phyloP scores from a whole-genome alignment of 1,140 invertebrate genomes.

The Kradibia gibbosae region DNA sequence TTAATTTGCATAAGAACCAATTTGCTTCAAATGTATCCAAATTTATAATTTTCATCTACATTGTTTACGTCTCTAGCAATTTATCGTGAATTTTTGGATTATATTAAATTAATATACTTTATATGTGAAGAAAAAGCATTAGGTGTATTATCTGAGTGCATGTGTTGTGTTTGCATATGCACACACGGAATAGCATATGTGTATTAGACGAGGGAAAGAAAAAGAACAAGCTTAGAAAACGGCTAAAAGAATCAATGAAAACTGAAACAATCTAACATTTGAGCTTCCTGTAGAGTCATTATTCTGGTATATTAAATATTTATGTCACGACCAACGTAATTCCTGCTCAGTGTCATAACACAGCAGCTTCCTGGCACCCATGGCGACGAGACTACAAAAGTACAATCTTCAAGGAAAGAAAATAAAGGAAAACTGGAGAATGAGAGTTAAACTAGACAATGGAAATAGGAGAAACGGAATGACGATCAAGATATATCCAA shows the following conservation, averaged over 20 bases:
- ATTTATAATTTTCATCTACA: background rate
- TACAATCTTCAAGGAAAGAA: constrained; percentile 10
- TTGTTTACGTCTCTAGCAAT: background rate
- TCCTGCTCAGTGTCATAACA: constrained; percentile 46
- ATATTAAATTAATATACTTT: constrained; percentile 36
- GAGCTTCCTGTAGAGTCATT: background rate
- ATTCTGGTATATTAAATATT: constrained; percentile 49
- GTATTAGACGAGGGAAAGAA: background rate
- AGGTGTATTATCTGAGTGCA: too few relatives aligned
- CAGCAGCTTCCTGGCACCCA: constrained; percentile 38
- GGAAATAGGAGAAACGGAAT: background rate
- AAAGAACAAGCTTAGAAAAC: background rate
- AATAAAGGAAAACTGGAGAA: background rate
- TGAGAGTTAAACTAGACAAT: background rate
- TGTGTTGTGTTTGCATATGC: too few relatives aligned
- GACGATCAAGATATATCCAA: background rate
- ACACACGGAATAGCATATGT: too few relatives aligned
- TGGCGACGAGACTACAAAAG: constrained; percentile 7
- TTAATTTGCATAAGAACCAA: background rate
- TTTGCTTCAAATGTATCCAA: background rate
- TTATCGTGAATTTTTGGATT: constrained; percentile 31
- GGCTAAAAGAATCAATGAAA: background rate
- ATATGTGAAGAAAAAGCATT: constrained; percentile 27
- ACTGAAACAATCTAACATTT: background rate
- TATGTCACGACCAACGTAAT: constrained; percentile 51